These are phyloP conservation scores for Bibio marci DNA, from an alignment of 2,888 invertebrate species.

Conservation along the genomic window DNA sequence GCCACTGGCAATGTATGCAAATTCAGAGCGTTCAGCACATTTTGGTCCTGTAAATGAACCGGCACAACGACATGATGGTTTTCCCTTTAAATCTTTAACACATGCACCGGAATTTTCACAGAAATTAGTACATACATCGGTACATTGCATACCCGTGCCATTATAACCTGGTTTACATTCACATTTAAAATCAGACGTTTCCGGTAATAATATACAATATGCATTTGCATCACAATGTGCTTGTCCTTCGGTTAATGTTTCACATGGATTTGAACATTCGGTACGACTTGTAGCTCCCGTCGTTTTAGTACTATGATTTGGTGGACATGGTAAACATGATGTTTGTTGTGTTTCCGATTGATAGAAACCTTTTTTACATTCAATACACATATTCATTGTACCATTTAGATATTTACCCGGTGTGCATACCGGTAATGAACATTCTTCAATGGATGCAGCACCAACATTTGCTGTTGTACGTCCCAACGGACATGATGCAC, in stretches of 20 bases:
- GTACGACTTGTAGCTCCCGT: conserved; percentile 64
- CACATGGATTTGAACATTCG: conserved; percentile 84
- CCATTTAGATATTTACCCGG: conserved; percentile 74
- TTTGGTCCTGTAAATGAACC: conserved; percentile 84
- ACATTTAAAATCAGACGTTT: conserved; percentile 73
- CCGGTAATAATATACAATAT: conserved; percentile 66
- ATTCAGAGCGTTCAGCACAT: conserved; percentile 82
- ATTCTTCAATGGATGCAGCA: conserved; percentile 72
- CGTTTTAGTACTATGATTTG: conserved; percentile 75
- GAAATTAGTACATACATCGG: conserved; percentile 66
- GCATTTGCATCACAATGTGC: conserved; percentile 80
- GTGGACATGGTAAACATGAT: conserved; percentile 70
- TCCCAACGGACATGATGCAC: conserved; percentile 73
- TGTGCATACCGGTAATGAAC: conserved; percentile 76
- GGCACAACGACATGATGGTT: conserved; percentile 74
- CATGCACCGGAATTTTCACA: conserved; percentile 86
- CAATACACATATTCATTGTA: conserved; percentile 68
- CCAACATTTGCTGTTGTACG: conserved; percentile 78
- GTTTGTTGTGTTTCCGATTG: conserved; percentile 81
- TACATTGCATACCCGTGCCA: conserved; percentile 67
- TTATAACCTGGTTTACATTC: conserved; percentile 89
- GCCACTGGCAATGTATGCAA: conserved; percentile 87
- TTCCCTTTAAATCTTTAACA: conserved; percentile 64
- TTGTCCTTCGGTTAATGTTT: conserved; percentile 53
- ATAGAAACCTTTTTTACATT: conserved; percentile 79